Percentiles rank a stretch among this genome's conserved stretches.
phyloP scores from a whole-genome alignment of 2,888 invertebrate species.

The Ectropis crepuscularia region DNA sequence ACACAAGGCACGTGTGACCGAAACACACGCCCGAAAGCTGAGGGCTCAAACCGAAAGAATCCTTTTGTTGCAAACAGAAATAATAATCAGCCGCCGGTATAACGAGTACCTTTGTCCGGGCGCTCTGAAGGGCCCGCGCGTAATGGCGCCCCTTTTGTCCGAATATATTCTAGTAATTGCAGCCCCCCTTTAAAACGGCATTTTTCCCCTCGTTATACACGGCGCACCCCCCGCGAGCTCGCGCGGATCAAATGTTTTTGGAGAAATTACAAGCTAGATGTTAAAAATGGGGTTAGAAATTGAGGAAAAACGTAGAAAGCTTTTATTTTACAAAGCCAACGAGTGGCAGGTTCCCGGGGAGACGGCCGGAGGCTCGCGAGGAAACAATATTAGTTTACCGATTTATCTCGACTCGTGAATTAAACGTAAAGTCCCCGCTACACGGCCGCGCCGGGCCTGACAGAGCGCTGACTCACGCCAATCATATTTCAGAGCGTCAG shows the following conservation, averaged over 20 bases:
- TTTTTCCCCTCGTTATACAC: conserved; percentile 23
- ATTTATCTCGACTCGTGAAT: conserved; percentile 7
- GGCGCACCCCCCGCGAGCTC: conserved; percentile 7
- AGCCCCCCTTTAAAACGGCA: conserved; percentile 40
- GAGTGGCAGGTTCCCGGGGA: no score
- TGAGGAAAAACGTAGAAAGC: conserved; percentile 2
- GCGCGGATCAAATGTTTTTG: conserved; percentile 12
- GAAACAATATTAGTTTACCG: conserved; percentile 15
- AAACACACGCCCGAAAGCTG: conserved; percentile 41
- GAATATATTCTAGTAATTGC: conserved; percentile 64
- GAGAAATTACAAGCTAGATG: conserved; percentile 11
- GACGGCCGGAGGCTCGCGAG: not conserved
- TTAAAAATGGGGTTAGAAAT: conserved; percentile 7
- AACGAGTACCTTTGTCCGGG: conserved; percentile 66
- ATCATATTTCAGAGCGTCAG: conserved; percentile 34
- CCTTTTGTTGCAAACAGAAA: conserved; percentile 63
- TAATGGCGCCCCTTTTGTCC: conserved; percentile 54
- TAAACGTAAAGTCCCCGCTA: conserved; percentile 16
- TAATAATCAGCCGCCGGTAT: conserved; percentile 65
- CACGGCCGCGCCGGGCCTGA: conserved; percentile 11
- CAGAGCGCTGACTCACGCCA: conserved; percentile 33
- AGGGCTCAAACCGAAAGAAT: conserved; percentile 56
- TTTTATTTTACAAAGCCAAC: not conserved
- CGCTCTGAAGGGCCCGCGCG: conserved; percentile 43
- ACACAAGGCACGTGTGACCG: conserved; percentile 21